These are phyloP conservation scores for Mugil cephalus DNA, from an alignment of 2,113 vertebrate genomes.

Conservation along the genomic window DNA sequence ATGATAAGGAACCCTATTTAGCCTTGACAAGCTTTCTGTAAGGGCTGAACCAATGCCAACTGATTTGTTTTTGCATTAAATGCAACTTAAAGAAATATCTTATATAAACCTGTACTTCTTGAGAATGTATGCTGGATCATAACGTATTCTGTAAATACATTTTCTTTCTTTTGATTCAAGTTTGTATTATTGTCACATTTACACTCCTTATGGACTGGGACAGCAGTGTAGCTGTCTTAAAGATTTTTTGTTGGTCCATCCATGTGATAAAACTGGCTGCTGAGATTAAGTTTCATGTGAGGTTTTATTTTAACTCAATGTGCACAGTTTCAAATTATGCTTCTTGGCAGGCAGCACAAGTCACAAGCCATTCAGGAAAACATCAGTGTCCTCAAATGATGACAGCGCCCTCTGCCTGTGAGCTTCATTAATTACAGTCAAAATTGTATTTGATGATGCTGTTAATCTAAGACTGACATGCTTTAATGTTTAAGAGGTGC, in stretches of 20 bases:
- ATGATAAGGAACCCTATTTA: conserved; percentile 27
- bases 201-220: conserved; percentile 4
- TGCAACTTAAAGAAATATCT: conserved; percentile 18
- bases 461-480: too few relatives aligned
- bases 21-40: conserved; percentile 11
- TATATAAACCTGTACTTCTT: conserved; percentile 7
- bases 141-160: conserved; percentile 25
- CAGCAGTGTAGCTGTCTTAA: neutral
- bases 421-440: conserved; percentile 1
- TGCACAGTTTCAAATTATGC: conserved; percentile 42
- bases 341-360: conserved; percentile 19
- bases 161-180: conserved; percentile 40
- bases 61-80: conserved; percentile 43
- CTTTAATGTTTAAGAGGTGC: neutral
- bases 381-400: neutral
- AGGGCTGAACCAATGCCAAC: conserved; percentile 45
- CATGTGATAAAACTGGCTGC: conserved; percentile 29
- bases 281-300: conserved; percentile 40
- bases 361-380: conserved; percentile 4
- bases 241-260: conserved; percentile 1
- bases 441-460: neutral
- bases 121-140: conserved; percentile 27
- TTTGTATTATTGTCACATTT: conserved; percentile 8
- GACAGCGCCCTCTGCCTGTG: conserved; percentile 44
- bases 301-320: conserved; percentile 49